Conservation (phyloP, 1,140 invertebrate species). For the Onthophagus taurus region DNA sequence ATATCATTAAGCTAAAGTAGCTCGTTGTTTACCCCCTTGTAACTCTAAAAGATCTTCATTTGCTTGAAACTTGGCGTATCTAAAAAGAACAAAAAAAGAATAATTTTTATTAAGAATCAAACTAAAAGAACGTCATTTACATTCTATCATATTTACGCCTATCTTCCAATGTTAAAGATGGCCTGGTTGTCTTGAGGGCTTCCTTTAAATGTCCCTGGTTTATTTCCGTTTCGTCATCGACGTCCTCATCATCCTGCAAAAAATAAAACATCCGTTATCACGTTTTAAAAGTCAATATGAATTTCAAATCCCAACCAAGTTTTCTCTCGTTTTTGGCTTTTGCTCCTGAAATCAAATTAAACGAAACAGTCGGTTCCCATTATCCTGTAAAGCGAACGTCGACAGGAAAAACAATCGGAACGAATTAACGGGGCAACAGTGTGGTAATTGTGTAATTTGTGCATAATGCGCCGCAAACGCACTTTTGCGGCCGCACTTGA, state of each 20-base stretch:
- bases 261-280: slow-evolving; percentile 17
- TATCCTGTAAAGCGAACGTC: background rate
- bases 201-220: slow-evolving; percentile 44
- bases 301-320: no score
- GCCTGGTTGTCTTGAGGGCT: slow-evolving; percentile 51
- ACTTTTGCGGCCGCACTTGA: no score
- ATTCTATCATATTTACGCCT: slow-evolving; percentile 52
- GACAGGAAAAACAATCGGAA: slow-evolving; percentile 10
- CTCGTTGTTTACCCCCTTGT: slow-evolving; percentile 8
- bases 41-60: background rate
- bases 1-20: slow-evolving; percentile 6
- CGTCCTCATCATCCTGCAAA: no score
- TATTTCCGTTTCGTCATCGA: no score
- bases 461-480: background rate
- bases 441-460: slow-evolving; percentile 8
- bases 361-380: slow-evolving; percentile 12
- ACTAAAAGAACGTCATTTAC: slow-evolving; percentile 37
- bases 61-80: slow-evolving; percentile 11
- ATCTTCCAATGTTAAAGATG: slow-evolving; percentile 53
- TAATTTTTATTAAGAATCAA: background rate
- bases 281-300: slow-evolving; percentile 15
- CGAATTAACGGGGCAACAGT: slow-evolving; percentile 10
- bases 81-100: background rate
- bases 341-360: slow-evolving; percentile 22
- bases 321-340: no score